These are phyloP conservation scores for Idris sp. DNA, from an alignment of 1,140 invertebrate genomes.

Conservation along the genomic window DNA sequence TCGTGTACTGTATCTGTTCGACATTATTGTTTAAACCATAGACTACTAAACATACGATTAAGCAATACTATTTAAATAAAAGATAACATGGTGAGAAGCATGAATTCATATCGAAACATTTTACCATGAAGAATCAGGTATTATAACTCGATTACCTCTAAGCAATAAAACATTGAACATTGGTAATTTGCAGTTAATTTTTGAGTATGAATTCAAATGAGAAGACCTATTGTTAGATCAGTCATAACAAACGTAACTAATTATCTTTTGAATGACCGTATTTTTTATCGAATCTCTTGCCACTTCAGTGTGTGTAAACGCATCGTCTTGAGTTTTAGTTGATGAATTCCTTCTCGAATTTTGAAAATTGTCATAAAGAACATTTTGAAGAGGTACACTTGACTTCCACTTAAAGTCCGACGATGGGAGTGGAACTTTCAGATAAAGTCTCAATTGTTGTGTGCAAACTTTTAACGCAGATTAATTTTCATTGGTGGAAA, in stretches of 20 bases:
- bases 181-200: conserved; percentile 7
- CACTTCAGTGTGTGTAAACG: not conserved
- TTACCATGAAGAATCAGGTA: conserved; percentile 65
- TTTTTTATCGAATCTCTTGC: not conserved
- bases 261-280: not conserved
- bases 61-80: conserved; percentile 73
- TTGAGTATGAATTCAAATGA: too few relatives aligned
- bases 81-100: conserved; percentile 72
- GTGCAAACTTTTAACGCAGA: too few relatives aligned
- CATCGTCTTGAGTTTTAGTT: conserved; percentile 7
- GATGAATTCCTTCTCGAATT: conserved; percentile 10
- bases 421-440: too few relatives aligned
- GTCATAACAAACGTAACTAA: not conserved
- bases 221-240: conserved; percentile 25
- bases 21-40: conserved; percentile 73
- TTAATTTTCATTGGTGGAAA: too few relatives aligned
- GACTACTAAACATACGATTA: conserved; percentile 76
- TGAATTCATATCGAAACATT: conserved; percentile 71
- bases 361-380: not conserved
- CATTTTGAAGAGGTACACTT: not conserved
- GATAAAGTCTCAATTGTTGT: too few relatives aligned
- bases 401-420: too few relatives aligned
- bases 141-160: conserved; percentile 66
- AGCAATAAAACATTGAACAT: conserved; percentile 43
- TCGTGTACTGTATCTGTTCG: conserved; percentile 47